phyloP scores from a whole-genome alignment of 2,888 invertebrate genomes.

The Seira ritae region DNA sequence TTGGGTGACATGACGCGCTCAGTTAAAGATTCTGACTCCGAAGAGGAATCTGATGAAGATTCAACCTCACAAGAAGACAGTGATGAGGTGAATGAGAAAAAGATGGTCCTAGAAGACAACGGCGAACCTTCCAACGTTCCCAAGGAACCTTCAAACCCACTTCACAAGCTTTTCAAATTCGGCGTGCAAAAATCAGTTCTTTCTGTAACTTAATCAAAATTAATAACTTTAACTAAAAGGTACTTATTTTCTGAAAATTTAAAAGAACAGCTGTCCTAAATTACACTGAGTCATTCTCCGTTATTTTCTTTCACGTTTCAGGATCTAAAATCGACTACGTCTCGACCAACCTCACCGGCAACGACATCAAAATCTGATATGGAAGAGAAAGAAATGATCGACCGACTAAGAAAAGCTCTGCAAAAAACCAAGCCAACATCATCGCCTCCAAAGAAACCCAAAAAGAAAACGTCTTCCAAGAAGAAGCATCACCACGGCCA shows the following conservation, averaged over 20 bases:
- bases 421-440: constrained; percentile 18
- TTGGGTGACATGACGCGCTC: constrained; percentile 59
- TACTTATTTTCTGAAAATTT: not conserved
- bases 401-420: constrained; percentile 28
- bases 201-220: constrained; percentile 56
- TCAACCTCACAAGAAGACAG: constrained; percentile 15
- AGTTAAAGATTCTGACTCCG: constrained; percentile 35
- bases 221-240: not conserved
- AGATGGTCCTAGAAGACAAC: constrained; percentile 33
- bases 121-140: constrained; percentile 44
- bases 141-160: constrained; percentile 54
- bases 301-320: constrained; percentile 24
- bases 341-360: not conserved
- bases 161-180: constrained; percentile 66
- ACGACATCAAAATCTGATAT: not conserved
- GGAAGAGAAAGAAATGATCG: constrained; percentile 29
- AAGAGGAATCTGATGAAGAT: constrained; percentile 46
- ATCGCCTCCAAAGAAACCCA: not conserved
- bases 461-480: not conserved
- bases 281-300: constrained; percentile 9
- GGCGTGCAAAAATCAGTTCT: constrained; percentile 64
- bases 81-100: constrained; percentile 45
- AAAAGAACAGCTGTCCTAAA: too few species aligned
- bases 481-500: not conserved
- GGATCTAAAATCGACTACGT: constrained; percentile 22